These are phyloP conservation scores for Mellilla xanthometata DNA, from an alignment of 2,888 invertebrate genomes.

Conservation along the genomic window DNA sequence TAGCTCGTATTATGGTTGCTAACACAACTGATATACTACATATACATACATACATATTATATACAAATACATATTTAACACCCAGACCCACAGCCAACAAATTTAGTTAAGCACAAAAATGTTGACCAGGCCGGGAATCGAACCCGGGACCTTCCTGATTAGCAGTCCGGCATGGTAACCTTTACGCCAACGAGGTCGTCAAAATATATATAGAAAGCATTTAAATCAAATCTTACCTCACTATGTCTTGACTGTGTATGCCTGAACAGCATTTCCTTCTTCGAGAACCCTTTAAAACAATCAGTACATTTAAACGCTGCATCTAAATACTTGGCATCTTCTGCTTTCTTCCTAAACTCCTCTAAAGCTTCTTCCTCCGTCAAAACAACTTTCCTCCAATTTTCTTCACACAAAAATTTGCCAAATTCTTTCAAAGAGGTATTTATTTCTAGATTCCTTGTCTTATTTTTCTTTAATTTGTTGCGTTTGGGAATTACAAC, in stretches of 20 bases:
- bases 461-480: constrained; percentile 9
- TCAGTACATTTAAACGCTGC: constrained; percentile 58
- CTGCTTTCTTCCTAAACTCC: constrained; percentile 49
- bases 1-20: no score
- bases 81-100: no score
- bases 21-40: no score
- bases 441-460: constrained; percentile 12
- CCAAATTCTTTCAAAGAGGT: constrained; percentile 22
- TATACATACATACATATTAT: no score
- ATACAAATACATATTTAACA: no score
- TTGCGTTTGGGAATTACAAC: constrained; percentile 1
- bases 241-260: constrained; percentile 57
- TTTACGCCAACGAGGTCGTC: no score
- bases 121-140: no score
- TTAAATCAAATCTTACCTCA: constrained; percentile 44
- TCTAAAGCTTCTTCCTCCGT: constrained; percentile 63
- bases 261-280: constrained; percentile 58
- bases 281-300: constrained; percentile 67
- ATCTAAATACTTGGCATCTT: constrained; percentile 50
- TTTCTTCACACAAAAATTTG: constrained; percentile 26
- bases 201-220: no score
- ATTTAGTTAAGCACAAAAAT: no score
- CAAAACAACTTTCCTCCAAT: constrained; percentile 58
- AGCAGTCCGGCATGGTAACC: no score
- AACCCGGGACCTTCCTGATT: no score